Conservation (phyloP, 2,797 vertebrate species). For the Xenentodon cancila region DNA sequence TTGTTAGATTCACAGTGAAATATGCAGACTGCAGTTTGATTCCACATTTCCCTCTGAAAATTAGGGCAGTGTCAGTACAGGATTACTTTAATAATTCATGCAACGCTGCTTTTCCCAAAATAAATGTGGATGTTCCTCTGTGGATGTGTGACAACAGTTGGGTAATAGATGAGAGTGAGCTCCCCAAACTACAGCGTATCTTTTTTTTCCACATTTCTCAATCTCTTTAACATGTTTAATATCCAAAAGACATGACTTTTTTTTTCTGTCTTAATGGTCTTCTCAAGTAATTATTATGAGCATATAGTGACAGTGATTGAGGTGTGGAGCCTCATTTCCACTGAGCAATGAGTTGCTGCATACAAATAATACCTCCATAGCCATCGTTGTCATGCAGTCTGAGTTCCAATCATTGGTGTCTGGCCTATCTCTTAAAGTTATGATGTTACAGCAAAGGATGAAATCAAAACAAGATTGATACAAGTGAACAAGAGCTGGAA, state of each 20-base stretch:
- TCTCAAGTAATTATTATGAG: slow-evolving; percentile 54
- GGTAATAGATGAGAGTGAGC: slow-evolving; percentile 51
- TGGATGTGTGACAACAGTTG: slow-evolving; percentile 61
- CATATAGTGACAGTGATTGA: slow-evolving; percentile 45
- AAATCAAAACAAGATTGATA: slow-evolving; percentile 12
- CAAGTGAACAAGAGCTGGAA: not conserved
- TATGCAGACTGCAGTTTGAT: slow-evolving; percentile 65
- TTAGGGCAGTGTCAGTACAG: slow-evolving; percentile 69
- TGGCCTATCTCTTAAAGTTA: slow-evolving; percentile 23
- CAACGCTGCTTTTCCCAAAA: slow-evolving; percentile 71
- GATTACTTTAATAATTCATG: slow-evolving; percentile 80
- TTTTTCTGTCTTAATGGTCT: slow-evolving; percentile 47
- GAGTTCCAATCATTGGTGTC: slow-evolving; percentile 38
- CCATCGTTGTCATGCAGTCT: slow-evolving; percentile 42
- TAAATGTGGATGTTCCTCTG: slow-evolving; percentile 81
- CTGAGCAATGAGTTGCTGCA: slow-evolving; percentile 38
- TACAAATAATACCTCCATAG: slow-evolving; percentile 50
- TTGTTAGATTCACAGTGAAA: slow-evolving; percentile 58
- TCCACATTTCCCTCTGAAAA: slow-evolving; percentile 66
- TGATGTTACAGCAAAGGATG: not conserved
- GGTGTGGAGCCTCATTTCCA: slow-evolving; percentile 33
- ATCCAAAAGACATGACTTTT: slow-evolving; percentile 48
- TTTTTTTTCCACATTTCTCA: slow-evolving; percentile 41
- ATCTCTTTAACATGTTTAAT: slow-evolving; percentile 45
- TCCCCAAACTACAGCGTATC: slow-evolving; percentile 56